Base-by-base conservation (phyloP, 1,140 invertebrate genomes). In the Laupala kohalensis region DNA sequence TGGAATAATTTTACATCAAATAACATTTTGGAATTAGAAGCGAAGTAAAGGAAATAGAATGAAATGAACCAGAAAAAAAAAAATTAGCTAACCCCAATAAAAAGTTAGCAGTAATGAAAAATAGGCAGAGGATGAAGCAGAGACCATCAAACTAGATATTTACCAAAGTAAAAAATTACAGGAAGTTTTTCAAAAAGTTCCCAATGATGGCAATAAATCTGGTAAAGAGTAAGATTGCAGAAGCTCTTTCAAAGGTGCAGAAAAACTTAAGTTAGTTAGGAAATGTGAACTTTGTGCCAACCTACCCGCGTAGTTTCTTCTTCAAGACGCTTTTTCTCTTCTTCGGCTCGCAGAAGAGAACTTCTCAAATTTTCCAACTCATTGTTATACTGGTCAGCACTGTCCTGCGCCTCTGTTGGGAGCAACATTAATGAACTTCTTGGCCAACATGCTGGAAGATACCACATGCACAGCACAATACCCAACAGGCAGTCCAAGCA, bases 251-350 rank as follows among this genome's bases (percentile, higher is more conserved):
- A n/a, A n/a, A n/a, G n/a, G n/a, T n/a, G n/a, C n/a, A n/a, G n/a
- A n/a, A n/a, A n/a, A n/a, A n/a, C n/a, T n/a, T n/a, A n/a, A n/a
- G n/a, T n/a, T n/a, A n/a, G n/a, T n/a, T n/a, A n/a, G 9, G 1
- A 53, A 53, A 53, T 53, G 4, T 53, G 1, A 13, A 53, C 37
- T 2, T 53, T 2, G 64, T 25, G 62, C 24, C n/a, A 15, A 76
- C 73, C 73, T 75, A 88, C 86, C 79, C 92, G 87, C 63, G 82
- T 81, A 15, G 92, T 87, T 80, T 97, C 93, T 65, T 87, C 83
- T 75, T 91, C 87, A 67, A 96, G 80, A 71, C 93, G 83, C 73
- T 88, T 87, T 74, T 92, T 92, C 77, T 96, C 93, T 73, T 96
- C 94, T 75, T 94, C 92, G 65, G 87, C 85, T 74, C 93, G 89